Percentiles rank a stretch among this genome's conserved stretches.
Evolutionary conservation across 2,888 invertebrate genomes (phyloP).

Genomic region (Ischnura elegans): DNA sequence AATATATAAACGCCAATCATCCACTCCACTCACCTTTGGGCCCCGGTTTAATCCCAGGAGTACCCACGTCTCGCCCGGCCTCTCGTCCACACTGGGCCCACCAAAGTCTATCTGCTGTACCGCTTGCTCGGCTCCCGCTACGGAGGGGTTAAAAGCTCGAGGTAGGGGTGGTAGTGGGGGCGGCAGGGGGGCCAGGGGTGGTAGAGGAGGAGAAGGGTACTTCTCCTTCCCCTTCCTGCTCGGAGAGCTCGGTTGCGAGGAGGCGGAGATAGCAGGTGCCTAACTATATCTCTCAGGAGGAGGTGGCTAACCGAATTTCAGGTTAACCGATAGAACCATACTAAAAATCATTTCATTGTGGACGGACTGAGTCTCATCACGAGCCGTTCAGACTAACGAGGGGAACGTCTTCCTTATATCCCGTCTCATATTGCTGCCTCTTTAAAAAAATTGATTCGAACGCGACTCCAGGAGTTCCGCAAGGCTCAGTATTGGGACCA

Average conservation of each 20-base stretch:
- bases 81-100: constrained; percentile 58
- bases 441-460: too few species aligned
- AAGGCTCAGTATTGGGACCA: too few species aligned
- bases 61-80: constrained; percentile 56
- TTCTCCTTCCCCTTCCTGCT: neutral
- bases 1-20: neutral
- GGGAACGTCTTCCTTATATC: too few species aligned
- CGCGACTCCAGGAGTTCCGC: too few species aligned
- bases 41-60: constrained; percentile 52
- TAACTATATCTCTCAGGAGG: too few species aligned
- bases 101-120: neutral
- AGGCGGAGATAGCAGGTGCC: neutral
- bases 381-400: too few species aligned
- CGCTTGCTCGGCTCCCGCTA: neutral
- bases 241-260: neutral
- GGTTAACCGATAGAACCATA: neutral
- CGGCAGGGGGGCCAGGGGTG: neutral
- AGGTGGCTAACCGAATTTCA: neutral
- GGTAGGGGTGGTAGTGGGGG: neutral
- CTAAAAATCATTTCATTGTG: neutral
- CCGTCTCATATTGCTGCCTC: too few species aligned
- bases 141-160: neutral
- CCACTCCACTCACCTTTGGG: constrained; percentile 42
- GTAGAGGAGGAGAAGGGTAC: neutral
- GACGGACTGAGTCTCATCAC: too few species aligned